phyloP scores from a whole-genome alignment of 2,113 vertebrate genomes.

The Lota lota region DNA sequence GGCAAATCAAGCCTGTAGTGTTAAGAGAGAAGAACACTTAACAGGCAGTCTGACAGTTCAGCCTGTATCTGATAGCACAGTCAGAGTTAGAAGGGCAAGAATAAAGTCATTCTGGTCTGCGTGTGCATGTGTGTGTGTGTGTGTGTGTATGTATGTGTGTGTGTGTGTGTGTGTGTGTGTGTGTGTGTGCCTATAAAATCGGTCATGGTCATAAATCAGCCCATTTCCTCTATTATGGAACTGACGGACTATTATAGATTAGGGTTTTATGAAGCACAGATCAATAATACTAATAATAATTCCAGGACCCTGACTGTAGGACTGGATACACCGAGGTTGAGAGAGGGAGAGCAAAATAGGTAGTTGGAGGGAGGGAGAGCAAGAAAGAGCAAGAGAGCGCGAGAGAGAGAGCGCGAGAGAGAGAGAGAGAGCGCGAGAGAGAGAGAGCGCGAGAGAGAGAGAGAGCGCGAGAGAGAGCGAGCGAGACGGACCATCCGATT shows the following conservation, averaged over 20 bases:
- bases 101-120: not conserved
- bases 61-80: conserved; percentile 38
- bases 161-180: not conserved
- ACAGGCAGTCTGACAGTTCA: conserved; percentile 44
- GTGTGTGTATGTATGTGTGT: not conserved
- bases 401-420: not conserved
- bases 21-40: conserved; percentile 21
- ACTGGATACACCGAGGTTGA: not conserved
- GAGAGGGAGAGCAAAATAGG: not conserved
- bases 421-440: not conserved
- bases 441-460: too few species aligned
- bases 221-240: not conserved
- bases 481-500: not conserved
- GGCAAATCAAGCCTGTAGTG: conserved; percentile 26
- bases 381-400: too few species aligned
- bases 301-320: not conserved
- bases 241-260: not conserved
- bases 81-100: not conserved
- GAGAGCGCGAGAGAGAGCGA: conserved; percentile 1
- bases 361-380: not conserved
- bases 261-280: not conserved
- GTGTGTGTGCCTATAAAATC: not conserved
- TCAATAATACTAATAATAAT: conserved; percentile 4
- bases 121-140: conserved; percentile 6
- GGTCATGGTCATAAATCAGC: not conserved